Conservation (phyloP, 2,113 vertebrate genomes). For the Oenanthe melanoleuca region DNA sequence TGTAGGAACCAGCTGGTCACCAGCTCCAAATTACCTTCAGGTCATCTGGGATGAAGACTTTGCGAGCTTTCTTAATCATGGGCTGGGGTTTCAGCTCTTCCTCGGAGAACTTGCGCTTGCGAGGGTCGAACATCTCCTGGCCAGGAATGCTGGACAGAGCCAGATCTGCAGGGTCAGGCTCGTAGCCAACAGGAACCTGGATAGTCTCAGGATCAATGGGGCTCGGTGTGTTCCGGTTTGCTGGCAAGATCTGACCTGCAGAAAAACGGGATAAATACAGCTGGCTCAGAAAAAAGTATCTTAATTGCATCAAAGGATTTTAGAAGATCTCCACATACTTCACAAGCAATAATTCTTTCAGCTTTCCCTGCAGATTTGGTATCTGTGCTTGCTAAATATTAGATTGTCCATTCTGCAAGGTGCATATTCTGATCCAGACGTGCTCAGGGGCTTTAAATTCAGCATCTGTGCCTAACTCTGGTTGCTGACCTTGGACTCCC, state of each 20-base stretch:
- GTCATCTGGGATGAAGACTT: slow-evolving; percentile 96
- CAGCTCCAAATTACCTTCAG: slow-evolving; percentile 93
- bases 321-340: background rate
- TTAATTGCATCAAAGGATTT: background rate
- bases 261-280: background rate
- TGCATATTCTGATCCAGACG: background rate
- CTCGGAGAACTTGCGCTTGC: slow-evolving; percentile 94
- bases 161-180: slow-evolving; percentile 94
- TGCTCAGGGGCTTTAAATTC: background rate
- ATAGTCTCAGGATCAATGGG: slow-evolving; percentile 97
- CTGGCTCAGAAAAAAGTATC: background rate
- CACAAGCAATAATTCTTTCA: background rate
- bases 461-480: background rate
- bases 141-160: slow-evolving; percentile 97
- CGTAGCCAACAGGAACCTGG: slow-evolving; percentile 90
- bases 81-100: slow-evolving; percentile 98
- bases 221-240: slow-evolving; percentile 90
- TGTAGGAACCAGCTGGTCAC: slow-evolving; percentile 42
- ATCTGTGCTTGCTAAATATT: background rate
- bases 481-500: background rate
- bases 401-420: background rate
- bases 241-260: slow-evolving; percentile 81
- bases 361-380: background rate
- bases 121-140: slow-evolving; percentile 97
- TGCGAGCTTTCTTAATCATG: slow-evolving; percentile 99